Evolutionary conservation across 2,113 vertebrate species (phyloP).

Genomic region (Zosterops lateralis): DNA sequence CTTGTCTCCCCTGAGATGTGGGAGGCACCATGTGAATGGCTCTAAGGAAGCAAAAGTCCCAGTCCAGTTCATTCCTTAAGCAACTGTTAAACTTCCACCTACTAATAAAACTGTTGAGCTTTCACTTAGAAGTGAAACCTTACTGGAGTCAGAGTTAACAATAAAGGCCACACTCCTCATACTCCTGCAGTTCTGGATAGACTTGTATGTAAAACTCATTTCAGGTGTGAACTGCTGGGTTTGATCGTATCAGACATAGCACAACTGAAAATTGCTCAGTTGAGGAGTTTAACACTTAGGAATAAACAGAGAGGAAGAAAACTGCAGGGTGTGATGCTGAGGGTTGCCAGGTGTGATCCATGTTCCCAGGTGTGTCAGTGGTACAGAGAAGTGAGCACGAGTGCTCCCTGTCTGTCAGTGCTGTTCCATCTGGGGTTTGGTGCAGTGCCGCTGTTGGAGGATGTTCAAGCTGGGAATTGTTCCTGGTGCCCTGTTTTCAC

Average conservation of each 20-base stretch:
- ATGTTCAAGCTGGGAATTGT: accelerated
- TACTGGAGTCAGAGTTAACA: background rate
- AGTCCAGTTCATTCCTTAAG: background rate
- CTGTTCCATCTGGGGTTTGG: accelerated
- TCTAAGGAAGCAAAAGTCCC: background rate
- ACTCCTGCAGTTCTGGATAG: accelerated
- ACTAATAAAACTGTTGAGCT: background rate
- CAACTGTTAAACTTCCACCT: background rate
- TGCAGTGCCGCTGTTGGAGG: too few species aligned
- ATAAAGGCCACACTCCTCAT: accelerated
- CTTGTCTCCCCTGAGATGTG: background rate
- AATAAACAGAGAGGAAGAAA: accelerated
- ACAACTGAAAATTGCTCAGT: accelerated
- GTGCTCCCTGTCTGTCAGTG: accelerated
- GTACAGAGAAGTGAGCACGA: accelerated
- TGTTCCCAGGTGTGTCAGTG: too few species aligned
- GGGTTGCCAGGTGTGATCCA: background rate
- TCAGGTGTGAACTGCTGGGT: accelerated
- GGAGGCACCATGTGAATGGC: background rate
- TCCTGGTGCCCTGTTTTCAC: accelerated
- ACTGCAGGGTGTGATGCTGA: accelerated
- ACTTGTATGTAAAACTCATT: accelerated
- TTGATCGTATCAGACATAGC: accelerated
- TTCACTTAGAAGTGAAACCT: background rate
- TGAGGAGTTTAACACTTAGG: background rate